Conservation (phyloP, 2,888 invertebrate genomes). For the Gymnocheta viridis region DNA sequence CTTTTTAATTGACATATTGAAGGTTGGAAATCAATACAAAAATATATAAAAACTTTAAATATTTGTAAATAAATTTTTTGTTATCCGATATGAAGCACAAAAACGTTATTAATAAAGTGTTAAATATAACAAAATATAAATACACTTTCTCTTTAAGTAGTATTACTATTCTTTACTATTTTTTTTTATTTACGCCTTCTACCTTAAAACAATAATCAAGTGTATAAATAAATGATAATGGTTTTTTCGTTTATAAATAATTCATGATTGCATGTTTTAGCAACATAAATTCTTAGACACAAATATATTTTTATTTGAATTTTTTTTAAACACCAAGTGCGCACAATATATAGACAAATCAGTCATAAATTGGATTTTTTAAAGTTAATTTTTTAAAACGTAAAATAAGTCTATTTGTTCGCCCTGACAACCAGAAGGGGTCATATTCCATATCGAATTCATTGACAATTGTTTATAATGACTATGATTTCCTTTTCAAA, state of each 20-base stretch:
- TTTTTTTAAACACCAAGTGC: neutral
- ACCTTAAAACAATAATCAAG: constrained; percentile 51
- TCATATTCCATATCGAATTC: constrained; percentile 50
- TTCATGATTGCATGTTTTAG: constrained; percentile 53
- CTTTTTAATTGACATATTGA: no score
- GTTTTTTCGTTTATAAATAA: constrained; percentile 21
- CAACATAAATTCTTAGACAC: constrained; percentile 44
- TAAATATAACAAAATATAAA: no score
- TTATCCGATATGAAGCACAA: no score
- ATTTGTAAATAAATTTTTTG: no score
- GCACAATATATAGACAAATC: constrained; percentile 45
- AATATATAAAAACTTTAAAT: no score
- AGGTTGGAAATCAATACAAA: no score
- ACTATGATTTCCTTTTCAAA: constrained; percentile 53
- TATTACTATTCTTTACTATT: neutral
- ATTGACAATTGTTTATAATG: constrained; percentile 65
- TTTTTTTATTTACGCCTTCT: neutral
- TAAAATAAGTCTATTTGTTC: neutral
- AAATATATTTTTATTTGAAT: neutral
- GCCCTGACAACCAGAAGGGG: constrained; percentile 22
- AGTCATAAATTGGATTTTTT: constrained; percentile 59
- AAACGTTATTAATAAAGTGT: no score
- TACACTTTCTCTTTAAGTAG: no score
- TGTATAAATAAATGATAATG: constrained; percentile 44
- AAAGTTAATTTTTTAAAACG: neutral